Conservation (phyloP, 2,888 invertebrate species). For the Campoletis raptor region DNA sequence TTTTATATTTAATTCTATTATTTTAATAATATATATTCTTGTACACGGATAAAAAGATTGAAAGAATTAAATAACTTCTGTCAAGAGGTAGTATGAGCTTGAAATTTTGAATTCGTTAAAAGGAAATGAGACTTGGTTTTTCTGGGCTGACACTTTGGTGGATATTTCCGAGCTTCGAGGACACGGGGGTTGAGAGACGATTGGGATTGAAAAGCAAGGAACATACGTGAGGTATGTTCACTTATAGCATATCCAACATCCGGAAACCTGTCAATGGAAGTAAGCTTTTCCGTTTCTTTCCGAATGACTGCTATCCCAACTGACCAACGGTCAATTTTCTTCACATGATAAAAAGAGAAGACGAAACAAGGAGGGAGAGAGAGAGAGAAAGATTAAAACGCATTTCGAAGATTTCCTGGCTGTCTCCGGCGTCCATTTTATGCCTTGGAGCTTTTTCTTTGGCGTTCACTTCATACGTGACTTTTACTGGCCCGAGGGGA, state of each 20-base stretch:
- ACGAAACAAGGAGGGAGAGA: neutral
- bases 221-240: neutral
- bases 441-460: slow-evolving; percentile 9
- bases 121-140: neutral
- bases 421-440: slow-evolving; percentile 34
- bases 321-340: slow-evolving; percentile 8
- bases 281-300: slow-evolving; percentile 26
- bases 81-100: neutral
- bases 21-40: neutral
- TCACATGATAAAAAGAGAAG: neutral
- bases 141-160: neutral
- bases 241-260: slow-evolving; percentile 16
- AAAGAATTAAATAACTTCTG: neutral
- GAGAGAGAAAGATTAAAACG: slow-evolving; percentile 44
- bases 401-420: slow-evolving; percentile 62
- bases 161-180: neutral
- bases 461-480: slow-evolving; percentile 4
- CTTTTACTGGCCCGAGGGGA: slow-evolving; percentile 4
- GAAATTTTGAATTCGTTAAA: neutral
- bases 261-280: slow-evolving; percentile 31
- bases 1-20: neutral
- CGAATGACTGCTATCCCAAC: slow-evolving; percentile 20
- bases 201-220: neutral
- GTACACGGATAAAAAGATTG: neutral
- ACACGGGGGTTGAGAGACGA: neutral